phyloP scores from a whole-genome alignment of 2,113 vertebrate species.

The Alouatta palliata region DNA sequence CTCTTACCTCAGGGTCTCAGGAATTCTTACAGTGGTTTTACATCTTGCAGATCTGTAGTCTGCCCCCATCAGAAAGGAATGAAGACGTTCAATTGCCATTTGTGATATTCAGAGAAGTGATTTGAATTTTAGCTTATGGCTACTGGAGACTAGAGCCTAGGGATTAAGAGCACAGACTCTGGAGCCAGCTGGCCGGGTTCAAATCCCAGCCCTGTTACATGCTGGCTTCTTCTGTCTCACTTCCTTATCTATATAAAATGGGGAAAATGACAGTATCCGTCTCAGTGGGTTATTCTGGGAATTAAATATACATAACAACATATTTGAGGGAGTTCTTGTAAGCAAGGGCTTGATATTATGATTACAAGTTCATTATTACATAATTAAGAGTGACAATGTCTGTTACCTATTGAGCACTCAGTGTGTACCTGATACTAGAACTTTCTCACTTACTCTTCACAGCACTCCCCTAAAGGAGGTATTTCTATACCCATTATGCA shows the following conservation, averaged over 20 bases:
- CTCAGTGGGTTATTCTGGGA: background rate
- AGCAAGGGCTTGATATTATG: accelerated
- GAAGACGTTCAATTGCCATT: background rate
- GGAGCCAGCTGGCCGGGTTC: no score
- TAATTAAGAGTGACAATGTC: no score
- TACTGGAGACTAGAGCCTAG: background rate
- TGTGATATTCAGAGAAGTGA: background rate
- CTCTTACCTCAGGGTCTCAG: background rate
- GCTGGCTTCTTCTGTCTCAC: background rate
- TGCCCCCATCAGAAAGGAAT: background rate
- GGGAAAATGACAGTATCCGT: background rate
- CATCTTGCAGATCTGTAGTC: background rate
- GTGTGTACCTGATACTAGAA: background rate
- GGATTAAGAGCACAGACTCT: background rate
- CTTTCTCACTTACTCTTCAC: background rate
- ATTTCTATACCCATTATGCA: background rate
- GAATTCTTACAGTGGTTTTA: background rate
- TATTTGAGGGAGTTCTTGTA: background rate
- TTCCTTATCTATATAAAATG: no score
- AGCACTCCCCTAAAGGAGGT: background rate
- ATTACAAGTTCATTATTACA: background rate
- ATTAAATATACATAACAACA: no score
- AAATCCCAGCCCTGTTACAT: background rate
- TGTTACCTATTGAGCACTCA: background rate
- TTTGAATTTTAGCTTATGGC: background rate